Base-by-base conservation (phyloP, 1,140 invertebrate genomes). In the Eulimnadia texana region DNA sequence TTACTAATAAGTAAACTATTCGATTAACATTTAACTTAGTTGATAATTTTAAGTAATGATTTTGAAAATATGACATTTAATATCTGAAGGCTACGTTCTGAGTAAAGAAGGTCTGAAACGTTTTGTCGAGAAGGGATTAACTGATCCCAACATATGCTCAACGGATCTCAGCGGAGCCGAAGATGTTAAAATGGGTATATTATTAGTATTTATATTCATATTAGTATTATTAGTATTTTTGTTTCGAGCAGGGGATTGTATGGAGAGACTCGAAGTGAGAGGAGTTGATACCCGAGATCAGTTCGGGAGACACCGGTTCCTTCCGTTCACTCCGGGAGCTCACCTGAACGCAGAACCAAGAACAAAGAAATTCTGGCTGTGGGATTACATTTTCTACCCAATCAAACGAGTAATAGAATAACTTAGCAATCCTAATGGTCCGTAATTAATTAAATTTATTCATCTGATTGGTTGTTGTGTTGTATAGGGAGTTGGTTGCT, bases 311-410 rank as follows among this genome's bases (percentile, higher is more conserved):
- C 90, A 90, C 1, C 78, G 93, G 29, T 97, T 97, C 73, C 92
- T 97, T 71, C 93, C 93, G 1, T 95, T 96, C 73, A 82, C 89
- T 3, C 90, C 90, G 0, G 88, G 93, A 68, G 86, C 92, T 70
- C 93, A 96, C 73, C 72, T 95, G 2, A 89, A 91, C 69, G 90
- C 91, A 0, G 86, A 84, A 51, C 86, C 89, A 65, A 78, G 84
- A 9, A 81, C 88, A 68, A 83, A 84, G 64, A 78, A 79, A 64
- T 92, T 90, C 70, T 96, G 93, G 93, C 95, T 93, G 70, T 94
- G 90, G 90, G 83, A 90, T 67, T 96, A 93, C 70, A 93, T 92
- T 60, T 95, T 88, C 71, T 96, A 95, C 69, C 82, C 90, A 27
- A 81, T 83, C 54, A 83, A 89, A 71, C 86, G 92, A 79, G 88